Evolutionary conservation across 2,888 invertebrate genomes (phyloP), one percentile per base, ranked within the genome.

Genomic region (Halocaridina rubra): DNA sequence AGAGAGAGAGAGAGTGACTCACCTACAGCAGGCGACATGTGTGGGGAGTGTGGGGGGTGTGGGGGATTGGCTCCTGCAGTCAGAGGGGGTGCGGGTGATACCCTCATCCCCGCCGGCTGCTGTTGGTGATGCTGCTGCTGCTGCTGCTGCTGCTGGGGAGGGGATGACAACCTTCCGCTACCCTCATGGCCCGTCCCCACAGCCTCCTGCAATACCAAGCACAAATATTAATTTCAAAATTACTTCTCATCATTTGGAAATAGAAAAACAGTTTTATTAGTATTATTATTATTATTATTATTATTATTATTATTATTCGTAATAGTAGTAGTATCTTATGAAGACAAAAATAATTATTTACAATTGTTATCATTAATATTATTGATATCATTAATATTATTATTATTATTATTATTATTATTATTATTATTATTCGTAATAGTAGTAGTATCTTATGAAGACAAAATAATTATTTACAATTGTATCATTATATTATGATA

Each of bases 21-120:
- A 97, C 97, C 97, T 92, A 97, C 96, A 93, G 97, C 97, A 91
- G 98, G 98, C 92, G 98, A 98, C 96, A 98, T 97, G 92, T 98
- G 98, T 93, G 98, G 95, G 90, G 98, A 97, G 91, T 85, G 87
- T 22, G 85, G 85, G 16, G 85, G 85, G 72, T 85, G 81, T n/a
- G 79, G 87, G 33, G 87, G 82, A 64, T 81, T 80, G 30, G 85
- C 75, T 69, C 82, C 82, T 24, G 84, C 74, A 59, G 85, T 76
- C 24, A 79, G 85, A 22, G 87, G 87, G n/a, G 87, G 87, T 27
- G 85, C 85, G 90, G 91, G 32, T 90, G 89, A 84, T 91, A 89
- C 81, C 89, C 89, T 84, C 89, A 89, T 88, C 64, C 85, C 85
- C 81, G 80, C 74, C 81, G 78, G 80, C 86, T 79, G 72, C 84